Evolutionary conservation across 2,113 vertebrate species (phyloP).

Genomic region (Phalacrocorax carbo): DNA sequence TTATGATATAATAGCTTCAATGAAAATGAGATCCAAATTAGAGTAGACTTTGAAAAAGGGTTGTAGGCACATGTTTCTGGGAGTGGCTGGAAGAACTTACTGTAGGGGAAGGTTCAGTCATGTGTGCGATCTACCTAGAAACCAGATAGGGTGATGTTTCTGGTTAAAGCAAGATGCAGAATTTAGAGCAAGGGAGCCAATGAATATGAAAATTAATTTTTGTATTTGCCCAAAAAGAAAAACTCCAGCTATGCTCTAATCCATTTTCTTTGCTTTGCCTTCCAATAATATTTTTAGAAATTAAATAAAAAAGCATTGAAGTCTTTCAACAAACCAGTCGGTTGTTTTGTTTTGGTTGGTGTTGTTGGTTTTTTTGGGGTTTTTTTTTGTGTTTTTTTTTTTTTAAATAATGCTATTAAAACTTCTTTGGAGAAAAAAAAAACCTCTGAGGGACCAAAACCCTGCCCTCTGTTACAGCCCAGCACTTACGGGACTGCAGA

Average conservation of each 20-base stretch:
- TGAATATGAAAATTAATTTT: conserved; percentile 33
- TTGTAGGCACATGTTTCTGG: conserved; percentile 3
- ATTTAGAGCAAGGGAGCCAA: conserved; percentile 7
- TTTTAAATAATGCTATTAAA: conserved; percentile 28
- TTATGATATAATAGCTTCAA: neutral
- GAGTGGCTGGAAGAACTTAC: conserved; percentile 34
- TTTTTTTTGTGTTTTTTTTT: neutral
- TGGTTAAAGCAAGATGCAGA: conserved; percentile 35
- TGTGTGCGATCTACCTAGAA: conserved; percentile 13
- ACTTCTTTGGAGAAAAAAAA: neutral
- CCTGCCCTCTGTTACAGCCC: neutral
- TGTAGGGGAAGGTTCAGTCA: conserved; percentile 17
- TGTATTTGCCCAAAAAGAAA: conserved; percentile 33
- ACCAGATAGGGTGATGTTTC: conserved; percentile 38
- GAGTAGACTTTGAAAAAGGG: neutral
- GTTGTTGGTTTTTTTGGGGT: neutral
- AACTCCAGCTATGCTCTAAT: neutral
- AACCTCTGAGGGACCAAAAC: neutral
- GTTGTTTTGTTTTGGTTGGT: neutral
- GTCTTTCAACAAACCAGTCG: neutral
- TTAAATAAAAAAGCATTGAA: conserved; percentile 23
- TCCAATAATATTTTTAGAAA: conserved; percentile 54
- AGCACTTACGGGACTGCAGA: neutral
- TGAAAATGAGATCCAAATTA: conserved; percentile 10
- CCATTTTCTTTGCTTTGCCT: conserved; percentile 15